Base-by-base conservation (phyloP, 2,888 invertebrate species). In the Papilio gigon region DNA sequence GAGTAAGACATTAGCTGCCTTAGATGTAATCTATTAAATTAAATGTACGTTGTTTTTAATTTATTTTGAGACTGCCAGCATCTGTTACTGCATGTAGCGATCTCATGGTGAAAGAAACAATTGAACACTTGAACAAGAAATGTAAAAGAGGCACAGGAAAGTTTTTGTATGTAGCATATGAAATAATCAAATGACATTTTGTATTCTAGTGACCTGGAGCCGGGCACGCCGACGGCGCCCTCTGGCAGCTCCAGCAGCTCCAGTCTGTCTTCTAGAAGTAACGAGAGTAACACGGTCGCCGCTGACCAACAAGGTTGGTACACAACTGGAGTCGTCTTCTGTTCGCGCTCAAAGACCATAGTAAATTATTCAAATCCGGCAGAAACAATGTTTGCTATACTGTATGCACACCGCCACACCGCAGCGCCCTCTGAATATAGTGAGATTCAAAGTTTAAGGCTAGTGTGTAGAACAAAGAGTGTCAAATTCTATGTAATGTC, bases 241-340 rank as follows among this genome's bases (percentile, higher is more conserved):
- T 92, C 92, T 0, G 92, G 92, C 70, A 91, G 91, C 68, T 92
- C 92, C 5, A 92, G 92, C 81, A 92, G 90, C 72, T 92, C 92
- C 42, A 92, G 92, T 70, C 72, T 92, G 11, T 92, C 92, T 0
- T 92, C 92, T 1, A 83, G 89, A 67, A 92, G 92, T 72, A 92
- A 92, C 71, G 92, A 92, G 84, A 90, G 92, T 78, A 89, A 89
- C 77, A 90, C 91, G 1, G 89, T 88, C 64, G 82, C 89, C 2
- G 81, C 90, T 2, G 92, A 92, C 6, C 90, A 90, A 67, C 91
- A 91, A 71, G 92, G 92, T 92, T 56, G 67, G 74, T 68, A 14
- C 30, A 42, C 22, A 30, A 20, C 42, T 33, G 11, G 4, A 35
- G 11, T 8, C 1, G 0, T 35, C 8, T 35, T 35, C 11, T 35